Conservation (phyloP, 2,797 vertebrate genomes). For the Sus cebifrons region DNA sequence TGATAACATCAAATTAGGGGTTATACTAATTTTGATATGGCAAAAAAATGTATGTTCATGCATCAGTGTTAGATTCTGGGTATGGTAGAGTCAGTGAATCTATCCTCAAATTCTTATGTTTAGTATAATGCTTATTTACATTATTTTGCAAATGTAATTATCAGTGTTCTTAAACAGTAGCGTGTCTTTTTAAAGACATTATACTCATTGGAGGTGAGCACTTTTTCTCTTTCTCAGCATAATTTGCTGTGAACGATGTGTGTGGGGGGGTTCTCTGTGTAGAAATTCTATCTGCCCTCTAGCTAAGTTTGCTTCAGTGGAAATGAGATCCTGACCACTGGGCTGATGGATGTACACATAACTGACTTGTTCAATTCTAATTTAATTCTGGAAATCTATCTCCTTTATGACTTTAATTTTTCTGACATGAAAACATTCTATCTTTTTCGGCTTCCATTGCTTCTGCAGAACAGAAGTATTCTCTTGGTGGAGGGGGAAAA, state of each 20-base stretch:
- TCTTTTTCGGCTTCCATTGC: conserved; percentile 78
- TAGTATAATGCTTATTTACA: conserved; percentile 21
- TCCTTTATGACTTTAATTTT: conserved; percentile 87
- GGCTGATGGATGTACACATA: conserved; percentile 85
- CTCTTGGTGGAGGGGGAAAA: conserved; percentile 30
- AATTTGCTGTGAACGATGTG: conserved; percentile 70
- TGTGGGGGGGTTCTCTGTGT: neutral
- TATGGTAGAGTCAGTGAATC: neutral
- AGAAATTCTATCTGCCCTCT: conserved; percentile 81
- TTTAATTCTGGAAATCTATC: conserved; percentile 87
- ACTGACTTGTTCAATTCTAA: conserved; percentile 87
- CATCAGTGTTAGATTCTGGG: neutral
- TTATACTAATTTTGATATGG: conserved; percentile 12
- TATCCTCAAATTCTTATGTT: neutral
- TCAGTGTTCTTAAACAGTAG: neutral
- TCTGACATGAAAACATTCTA: conserved; percentile 84
- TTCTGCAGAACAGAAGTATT: conserved; percentile 72
- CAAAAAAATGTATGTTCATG: neutral
- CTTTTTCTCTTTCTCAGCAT: conserved; percentile 64
- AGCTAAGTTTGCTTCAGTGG: conserved; percentile 84
- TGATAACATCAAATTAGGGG: neutral
- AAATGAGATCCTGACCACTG: conserved; percentile 85
- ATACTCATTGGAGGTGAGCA: conserved; percentile 20
- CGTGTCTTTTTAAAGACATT: conserved; percentile 5
- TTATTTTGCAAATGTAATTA: conserved; percentile 25